Base-by-base conservation (phyloP, 2,113 vertebrate genomes). In the Xiphias gladius region DNA sequence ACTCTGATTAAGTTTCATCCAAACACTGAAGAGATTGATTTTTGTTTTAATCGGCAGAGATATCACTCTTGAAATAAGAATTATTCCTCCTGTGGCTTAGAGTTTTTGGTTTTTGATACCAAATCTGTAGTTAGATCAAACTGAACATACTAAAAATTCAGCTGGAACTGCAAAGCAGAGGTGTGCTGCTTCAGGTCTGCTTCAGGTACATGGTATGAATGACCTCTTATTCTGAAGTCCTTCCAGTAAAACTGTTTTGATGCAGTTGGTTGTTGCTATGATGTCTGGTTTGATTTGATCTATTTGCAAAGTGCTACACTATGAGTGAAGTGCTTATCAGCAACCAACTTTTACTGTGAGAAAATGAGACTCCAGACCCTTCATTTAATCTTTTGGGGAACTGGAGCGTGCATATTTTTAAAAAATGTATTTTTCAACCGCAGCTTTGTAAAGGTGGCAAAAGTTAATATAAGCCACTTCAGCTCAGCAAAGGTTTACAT, bases 401-500 rank as follows among this genome's bases (percentile, higher is more conserved):
- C 1, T 58, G 30, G 14, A 28, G n/a, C 12, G 24, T 62, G 22
- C 10, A 13, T 20, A 50, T 43, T 43, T 55, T 20, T 54, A 19
- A 20, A 19, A 28, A 1, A n/a, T 30, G 13, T 39, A 54, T 57
- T 37, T 41, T 75, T 41, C 14, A 43, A 55, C 14, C 19, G 57
- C 50, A 65, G 17, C 16, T 48, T 61, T 58, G 16, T 63, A 7
- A 48, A 26, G 30, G 2, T 30, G 30, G 35, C 2, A 3, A 35
- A 80, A 46, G 17, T 26, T n/a, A 20, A 67, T 55, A 22, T 48
- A 39, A 55, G 6, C 50, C 41, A n/a, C 55, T 77, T 67, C 7
- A 59, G 35, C 14, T 55, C 63, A 9, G 62, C 46, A 58, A 73
- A 35, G 71, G 35, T 83, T 82, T 19, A 52, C 52, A 69, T 26